Evolutionary conservation across 1,140 invertebrate genomes (phyloP).

Genomic region (Papilio helenus): DNA sequence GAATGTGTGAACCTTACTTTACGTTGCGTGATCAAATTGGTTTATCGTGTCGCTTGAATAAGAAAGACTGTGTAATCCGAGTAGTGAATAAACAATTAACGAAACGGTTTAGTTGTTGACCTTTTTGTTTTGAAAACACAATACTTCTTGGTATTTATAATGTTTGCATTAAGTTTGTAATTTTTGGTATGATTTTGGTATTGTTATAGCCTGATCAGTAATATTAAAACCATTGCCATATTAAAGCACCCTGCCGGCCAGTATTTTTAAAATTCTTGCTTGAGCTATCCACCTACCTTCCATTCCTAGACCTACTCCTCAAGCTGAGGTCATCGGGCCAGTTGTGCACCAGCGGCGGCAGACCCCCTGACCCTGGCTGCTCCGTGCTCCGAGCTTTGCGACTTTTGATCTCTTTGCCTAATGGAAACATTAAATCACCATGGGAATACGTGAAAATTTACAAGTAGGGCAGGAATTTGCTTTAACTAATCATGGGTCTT

Average conservation of each 20-base stretch:
- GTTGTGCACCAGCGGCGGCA: conserved; percentile 61
- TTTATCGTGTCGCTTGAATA: not conserved
- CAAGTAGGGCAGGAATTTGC: too few relatives aligned
- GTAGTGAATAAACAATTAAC: not conserved
- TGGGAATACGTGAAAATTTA: too few relatives aligned
- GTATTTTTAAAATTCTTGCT: not conserved
- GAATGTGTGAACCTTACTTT: not conserved
- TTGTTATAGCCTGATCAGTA: too few relatives aligned
- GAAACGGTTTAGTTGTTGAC: too few relatives aligned
- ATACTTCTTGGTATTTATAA: too few relatives aligned
- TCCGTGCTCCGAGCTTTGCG: conserved; percentile 71
- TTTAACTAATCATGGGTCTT: too few relatives aligned
- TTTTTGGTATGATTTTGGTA: too few relatives aligned
- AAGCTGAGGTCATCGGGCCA: conserved; percentile 68
- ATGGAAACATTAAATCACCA: conserved; percentile 13
- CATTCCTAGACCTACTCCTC: conserved; percentile 65
- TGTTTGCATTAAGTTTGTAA: too few relatives aligned
- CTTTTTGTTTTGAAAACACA: too few relatives aligned
- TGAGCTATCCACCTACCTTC: conserved; percentile 54
- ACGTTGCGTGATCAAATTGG: not conserved
- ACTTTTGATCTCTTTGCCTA: conserved; percentile 64
- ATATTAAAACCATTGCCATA: too few relatives aligned
- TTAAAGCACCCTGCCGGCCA: too few relatives aligned
- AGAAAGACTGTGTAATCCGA: not conserved
- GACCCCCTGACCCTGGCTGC: conserved; percentile 55